A percentile compares a stretch with the other conserved stretches of the same genome.
Evolutionary conservation across 2,113 vertebrate species (phyloP).

Genomic region (Ceyx cyanopectus): DNA sequence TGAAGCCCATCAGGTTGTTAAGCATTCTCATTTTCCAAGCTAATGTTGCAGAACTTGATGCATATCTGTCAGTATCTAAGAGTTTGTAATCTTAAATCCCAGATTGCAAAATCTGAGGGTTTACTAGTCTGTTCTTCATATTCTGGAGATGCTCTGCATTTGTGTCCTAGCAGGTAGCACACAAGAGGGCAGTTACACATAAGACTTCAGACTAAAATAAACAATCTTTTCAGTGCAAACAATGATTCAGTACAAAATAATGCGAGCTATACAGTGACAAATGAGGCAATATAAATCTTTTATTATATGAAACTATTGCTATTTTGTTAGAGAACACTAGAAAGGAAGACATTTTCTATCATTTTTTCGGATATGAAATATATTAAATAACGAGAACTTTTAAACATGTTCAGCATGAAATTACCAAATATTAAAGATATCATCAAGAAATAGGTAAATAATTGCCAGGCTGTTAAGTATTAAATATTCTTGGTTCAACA

Average conservation of each 20-base stretch:
- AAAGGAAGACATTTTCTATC: neutral
- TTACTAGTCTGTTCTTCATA: neutral
- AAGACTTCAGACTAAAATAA: neutral
- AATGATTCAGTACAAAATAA: neutral
- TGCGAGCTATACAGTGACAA: neutral
- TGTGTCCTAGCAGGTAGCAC: accelerated
- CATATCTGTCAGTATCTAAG: neutral
- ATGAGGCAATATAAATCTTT: neutral
- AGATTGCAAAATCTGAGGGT: neutral
- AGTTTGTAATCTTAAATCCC: neutral
- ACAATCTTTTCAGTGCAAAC: neutral
- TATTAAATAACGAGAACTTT: neutral
- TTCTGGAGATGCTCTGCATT: neutral
- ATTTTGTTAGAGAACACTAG: neutral
- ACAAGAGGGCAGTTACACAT: neutral
- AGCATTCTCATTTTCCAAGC: neutral
- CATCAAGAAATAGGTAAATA: neutral
- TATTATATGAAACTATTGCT: neutral
- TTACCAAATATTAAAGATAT: neutral
- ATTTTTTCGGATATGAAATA: neutral
- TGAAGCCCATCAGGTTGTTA: accelerated
- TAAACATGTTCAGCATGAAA: neutral
- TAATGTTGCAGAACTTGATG: neutral
- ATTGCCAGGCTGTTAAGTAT: neutral
- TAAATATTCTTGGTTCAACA: neutral